Conservation (phyloP, 1,140 invertebrate species). For the Caenorhabditis briggsae region DNA sequence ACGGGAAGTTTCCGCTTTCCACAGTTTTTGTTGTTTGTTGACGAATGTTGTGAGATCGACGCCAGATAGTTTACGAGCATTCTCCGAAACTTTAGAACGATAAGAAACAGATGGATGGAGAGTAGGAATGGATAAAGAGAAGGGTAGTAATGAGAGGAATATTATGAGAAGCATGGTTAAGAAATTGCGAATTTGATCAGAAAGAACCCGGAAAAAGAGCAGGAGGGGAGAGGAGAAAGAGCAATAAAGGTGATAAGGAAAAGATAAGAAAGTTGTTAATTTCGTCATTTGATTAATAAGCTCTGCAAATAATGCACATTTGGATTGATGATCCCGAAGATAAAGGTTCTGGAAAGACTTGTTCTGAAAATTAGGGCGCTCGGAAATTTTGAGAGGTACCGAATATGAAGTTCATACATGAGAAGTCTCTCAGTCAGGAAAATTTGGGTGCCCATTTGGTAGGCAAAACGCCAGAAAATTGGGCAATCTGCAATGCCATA, state of each 20-base stretch:
- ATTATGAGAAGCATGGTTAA: conserved; percentile 10
- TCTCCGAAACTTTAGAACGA: neutral
- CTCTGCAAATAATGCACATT: neutral
- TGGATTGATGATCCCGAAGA: neutral
- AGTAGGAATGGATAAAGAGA: neutral
- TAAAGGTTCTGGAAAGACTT: no score
- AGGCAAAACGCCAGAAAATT: no score
- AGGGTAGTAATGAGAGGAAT: neutral
- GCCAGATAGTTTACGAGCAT: conserved; percentile 7
- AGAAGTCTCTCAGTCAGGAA: neutral
- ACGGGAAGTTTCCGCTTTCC: conserved; percentile 32
- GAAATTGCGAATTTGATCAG: neutral
- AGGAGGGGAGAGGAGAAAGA: neutral
- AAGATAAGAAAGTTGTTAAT: conserved; percentile 1
- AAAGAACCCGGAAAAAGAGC: conserved; percentile 1
- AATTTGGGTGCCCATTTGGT: no score
- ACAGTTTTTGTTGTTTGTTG: conserved; percentile 22
- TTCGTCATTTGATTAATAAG: conserved; percentile 28
- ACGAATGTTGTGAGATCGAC: conserved; percentile 15
- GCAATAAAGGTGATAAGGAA: neutral
- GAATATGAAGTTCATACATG: neutral
- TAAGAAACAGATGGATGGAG: neutral
- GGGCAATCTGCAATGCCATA: no score
- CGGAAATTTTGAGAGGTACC: no score
- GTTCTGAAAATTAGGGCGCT: no score